Evolutionary conservation across 2,113 vertebrate genomes (phyloP).

Genomic region (Falcunculus frontatus): DNA sequence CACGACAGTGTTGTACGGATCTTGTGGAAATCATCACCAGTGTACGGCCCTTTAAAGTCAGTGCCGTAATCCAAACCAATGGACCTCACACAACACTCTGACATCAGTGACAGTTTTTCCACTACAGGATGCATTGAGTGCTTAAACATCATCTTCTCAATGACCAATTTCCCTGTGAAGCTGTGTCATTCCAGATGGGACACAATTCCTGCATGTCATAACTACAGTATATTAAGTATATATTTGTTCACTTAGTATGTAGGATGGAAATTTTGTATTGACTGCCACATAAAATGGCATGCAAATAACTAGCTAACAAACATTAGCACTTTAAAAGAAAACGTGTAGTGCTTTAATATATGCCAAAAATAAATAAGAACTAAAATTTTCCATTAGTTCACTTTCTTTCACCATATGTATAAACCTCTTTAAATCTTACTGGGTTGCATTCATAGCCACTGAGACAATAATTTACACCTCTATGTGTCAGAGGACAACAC

Average conservation of each 20-base stretch:
- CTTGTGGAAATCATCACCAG: background rate
- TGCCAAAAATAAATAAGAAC: background rate
- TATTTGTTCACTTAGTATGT: background rate
- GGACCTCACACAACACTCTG: background rate
- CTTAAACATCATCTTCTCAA: background rate
- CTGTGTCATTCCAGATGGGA: background rate
- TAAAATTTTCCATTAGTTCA: background rate
- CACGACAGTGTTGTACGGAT: fast-evolving
- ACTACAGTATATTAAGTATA: background rate
- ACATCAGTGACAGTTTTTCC: background rate
- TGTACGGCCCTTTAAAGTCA: fast-evolving
- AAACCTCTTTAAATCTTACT: background rate
- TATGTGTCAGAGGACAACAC: background rate
- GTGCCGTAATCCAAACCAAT: background rate
- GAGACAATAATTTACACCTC: background rate
- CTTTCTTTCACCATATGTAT: background rate
- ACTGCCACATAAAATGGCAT: background rate
- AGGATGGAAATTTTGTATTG: background rate
- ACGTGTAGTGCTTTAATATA: background rate
- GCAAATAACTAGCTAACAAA: background rate
- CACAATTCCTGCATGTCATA: background rate
- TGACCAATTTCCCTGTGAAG: background rate
- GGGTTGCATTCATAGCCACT: background rate
- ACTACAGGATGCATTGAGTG: background rate
- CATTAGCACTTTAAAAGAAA: background rate